Evolutionary conservation across 2,113 vertebrate species (phyloP).

Genomic region (Abramis brama): DNA sequence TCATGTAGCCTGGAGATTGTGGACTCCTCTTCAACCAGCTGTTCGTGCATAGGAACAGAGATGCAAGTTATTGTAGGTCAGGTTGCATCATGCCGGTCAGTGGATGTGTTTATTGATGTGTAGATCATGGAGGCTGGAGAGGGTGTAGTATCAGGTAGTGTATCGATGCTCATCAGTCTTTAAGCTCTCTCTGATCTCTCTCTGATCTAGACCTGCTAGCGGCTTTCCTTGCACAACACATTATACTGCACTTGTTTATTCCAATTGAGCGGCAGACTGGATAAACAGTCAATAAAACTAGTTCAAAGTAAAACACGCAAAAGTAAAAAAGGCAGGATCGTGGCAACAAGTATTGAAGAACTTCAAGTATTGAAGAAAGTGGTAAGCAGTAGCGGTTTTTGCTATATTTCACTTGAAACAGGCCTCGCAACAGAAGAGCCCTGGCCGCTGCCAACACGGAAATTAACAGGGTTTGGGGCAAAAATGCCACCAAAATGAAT

Average conservation of each 20-base stretch:
- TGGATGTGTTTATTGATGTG: conserved; percentile 12
- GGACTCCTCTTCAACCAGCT: conserved; percentile 58
- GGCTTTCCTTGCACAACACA: conserved; percentile 16
- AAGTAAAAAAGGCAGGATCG: conserved; percentile 30
- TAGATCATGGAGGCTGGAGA: not conserved
- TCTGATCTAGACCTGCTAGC: conserved; percentile 42
- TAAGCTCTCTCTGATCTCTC: conserved; percentile 25
- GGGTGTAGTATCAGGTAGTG: conserved; percentile 57
- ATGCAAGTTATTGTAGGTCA: not conserved
- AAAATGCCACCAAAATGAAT: too few relatives aligned
- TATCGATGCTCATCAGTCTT: conserved; percentile 54
- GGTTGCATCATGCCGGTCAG: conserved; percentile 1
- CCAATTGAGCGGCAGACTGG: not conserved
- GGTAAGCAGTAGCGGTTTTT: not conserved
- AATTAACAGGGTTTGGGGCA: too few relatives aligned
- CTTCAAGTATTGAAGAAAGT: not conserved
- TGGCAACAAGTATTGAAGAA: conserved; percentile 11
- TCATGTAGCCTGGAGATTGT: conserved; percentile 56
- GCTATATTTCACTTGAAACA: too few relatives aligned
- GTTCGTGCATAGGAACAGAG: conserved; percentile 23
- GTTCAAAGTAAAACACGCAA: not conserved
- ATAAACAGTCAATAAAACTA: conserved; percentile 21
- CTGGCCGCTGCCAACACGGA: too few relatives aligned
- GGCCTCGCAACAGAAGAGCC: too few relatives aligned
- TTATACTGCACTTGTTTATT: conserved; percentile 2